Conservation (phyloP, 2,888 invertebrate species). For the Nephrotoma appendiculata region DNA sequence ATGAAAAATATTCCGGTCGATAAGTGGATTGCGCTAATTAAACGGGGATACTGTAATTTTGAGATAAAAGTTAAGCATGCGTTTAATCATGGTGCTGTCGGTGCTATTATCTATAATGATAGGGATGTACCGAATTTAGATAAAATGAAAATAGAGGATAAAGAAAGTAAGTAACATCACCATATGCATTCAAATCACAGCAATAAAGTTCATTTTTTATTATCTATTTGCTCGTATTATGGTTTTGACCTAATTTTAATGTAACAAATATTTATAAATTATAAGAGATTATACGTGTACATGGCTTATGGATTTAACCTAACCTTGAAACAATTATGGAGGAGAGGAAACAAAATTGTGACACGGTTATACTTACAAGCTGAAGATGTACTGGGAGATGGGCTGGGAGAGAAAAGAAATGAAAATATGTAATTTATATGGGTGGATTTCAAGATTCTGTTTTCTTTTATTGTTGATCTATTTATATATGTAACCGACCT, state of each 20-base stretch:
- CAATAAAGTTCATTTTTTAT: neutral
- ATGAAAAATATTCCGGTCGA: conserved; percentile 36
- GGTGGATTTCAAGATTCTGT: neutral
- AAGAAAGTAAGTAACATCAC: conserved; percentile 44
- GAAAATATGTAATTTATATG: neutral
- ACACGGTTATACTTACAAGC: neutral
- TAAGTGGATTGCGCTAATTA: conserved; percentile 70
- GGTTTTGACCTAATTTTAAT: neutral
- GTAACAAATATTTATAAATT: neutral
- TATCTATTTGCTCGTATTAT: neutral
- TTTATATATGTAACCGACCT: neutral
- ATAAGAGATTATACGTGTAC: neutral
- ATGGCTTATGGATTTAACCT: neutral
- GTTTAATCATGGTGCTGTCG: conserved; percentile 55
- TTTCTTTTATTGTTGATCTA: neutral
- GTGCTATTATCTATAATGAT: conserved; percentile 71
- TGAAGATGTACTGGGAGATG: neutral
- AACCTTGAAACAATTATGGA: neutral
- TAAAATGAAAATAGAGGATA: conserved; percentile 60
- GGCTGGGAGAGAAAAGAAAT: neutral
- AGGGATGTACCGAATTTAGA: conserved; percentile 50
- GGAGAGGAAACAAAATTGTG: neutral
- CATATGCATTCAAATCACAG: neutral
- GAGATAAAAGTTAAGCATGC: conserved; percentile 71
- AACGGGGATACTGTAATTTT: conserved; percentile 66